Percentiles rank a stretch among this genome's conserved stretches.
These are phyloP conservation scores for Hylaeus volcanicus DNA, from an alignment of 1,140 invertebrate genomes.

Conservation along the genomic window DNA sequence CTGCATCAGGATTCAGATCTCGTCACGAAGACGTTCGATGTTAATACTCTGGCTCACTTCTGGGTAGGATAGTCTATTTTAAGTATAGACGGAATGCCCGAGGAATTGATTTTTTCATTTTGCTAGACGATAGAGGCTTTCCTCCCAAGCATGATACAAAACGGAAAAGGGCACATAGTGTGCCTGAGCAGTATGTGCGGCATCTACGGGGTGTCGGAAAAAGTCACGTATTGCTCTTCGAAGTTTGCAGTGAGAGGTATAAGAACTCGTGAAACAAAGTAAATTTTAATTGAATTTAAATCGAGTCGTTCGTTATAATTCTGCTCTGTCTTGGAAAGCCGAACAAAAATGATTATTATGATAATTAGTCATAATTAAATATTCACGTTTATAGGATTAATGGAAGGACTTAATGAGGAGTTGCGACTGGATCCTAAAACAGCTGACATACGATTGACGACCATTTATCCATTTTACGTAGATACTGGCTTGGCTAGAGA, in stretches of 20 bases:
- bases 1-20: constrained; percentile 62
- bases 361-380: too few relatives aligned
- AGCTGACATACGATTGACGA: constrained; percentile 68
- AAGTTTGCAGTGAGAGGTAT: constrained; percentile 94
- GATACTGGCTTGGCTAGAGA: constrained; percentile 68
- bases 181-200: constrained; percentile 96
- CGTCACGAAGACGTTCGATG: constrained; percentile 63
- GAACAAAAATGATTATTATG: too few relatives aligned
- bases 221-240: constrained; percentile 95
- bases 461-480: constrained; percentile 73
- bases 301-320: too few relatives aligned
- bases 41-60: constrained; percentile 73
- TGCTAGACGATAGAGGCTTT: constrained; percentile 86
- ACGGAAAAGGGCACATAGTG: constrained; percentile 94
- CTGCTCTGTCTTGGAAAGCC: too few relatives aligned
- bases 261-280: neutral
- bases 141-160: constrained; percentile 94
- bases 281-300: too few relatives aligned
- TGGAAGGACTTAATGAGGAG: constrained; percentile 72
- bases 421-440: constrained; percentile 46
- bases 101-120: neutral
- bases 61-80: constrained; percentile 58
- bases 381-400: constrained; percentile 60
- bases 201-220: constrained; percentile 87
- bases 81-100: neutral